Evolutionary conservation across 2,797 vertebrate genomes (phyloP).

Genomic region (Paedocypris micromegethes): DNA sequence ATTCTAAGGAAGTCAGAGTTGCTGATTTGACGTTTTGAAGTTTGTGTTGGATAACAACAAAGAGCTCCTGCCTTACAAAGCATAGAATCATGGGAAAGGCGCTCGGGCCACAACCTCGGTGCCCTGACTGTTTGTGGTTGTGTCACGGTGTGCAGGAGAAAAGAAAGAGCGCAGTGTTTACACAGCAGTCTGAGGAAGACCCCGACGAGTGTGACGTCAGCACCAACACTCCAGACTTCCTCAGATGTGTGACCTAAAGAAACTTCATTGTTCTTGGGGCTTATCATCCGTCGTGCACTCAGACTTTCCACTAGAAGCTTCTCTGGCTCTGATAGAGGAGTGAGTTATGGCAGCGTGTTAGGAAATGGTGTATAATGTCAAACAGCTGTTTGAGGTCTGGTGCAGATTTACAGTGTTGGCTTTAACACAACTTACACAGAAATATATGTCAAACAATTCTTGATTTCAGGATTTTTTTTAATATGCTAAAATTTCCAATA

Average conservation of each 20-base stretch:
- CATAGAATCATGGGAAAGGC: constrained; percentile 22
- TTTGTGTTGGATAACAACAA: constrained; percentile 29
- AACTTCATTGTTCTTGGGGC: not conserved
- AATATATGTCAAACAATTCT: too few relatives aligned
- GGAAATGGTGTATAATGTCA: not conserved
- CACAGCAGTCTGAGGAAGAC: constrained; percentile 21
- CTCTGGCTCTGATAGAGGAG: not conserved
- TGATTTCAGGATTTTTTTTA: too few relatives aligned
- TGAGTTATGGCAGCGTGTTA: constrained; percentile 6
- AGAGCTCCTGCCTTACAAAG: constrained; percentile 11
- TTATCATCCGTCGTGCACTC: constrained; percentile 16
- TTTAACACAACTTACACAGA: too few relatives aligned
- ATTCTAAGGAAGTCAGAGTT: constrained; percentile 47
- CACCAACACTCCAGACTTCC: constrained; percentile 7
- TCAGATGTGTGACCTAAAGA: constrained; percentile 17
- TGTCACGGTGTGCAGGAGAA: not conserved
- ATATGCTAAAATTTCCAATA: too few relatives aligned
- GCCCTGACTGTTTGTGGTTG: constrained; percentile 1
- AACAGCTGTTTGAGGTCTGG: not conserved
- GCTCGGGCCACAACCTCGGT: constrained; percentile 10
- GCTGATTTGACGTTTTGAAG: constrained; percentile 37
- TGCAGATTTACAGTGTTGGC: not conserved
- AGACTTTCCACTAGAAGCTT: not conserved
- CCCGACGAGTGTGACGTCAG: constrained; percentile 17
- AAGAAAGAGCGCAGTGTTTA: constrained; percentile 23